Percentiles rank a stretch among this genome's conserved stretches.
phyloP scores from a whole-genome alignment of 2,888 invertebrate genomes.

The Stenoptilia bipunctidactyla region DNA sequence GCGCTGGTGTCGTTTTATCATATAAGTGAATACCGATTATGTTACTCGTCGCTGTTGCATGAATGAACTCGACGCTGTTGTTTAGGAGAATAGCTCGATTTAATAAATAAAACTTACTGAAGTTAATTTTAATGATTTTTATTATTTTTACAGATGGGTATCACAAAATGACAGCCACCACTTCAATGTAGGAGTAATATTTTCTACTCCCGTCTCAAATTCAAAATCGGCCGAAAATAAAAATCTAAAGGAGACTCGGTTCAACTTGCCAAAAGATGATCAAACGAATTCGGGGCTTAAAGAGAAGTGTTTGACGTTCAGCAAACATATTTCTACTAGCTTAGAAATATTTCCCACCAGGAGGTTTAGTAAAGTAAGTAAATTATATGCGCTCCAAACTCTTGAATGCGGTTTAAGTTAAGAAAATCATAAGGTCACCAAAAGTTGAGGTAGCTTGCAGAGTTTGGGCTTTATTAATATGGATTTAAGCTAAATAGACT shows the following conservation, averaged over 20 bases:
- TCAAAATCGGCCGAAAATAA: constrained; percentile 44
- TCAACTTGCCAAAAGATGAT: constrained; percentile 70
- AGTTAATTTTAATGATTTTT: background rate
- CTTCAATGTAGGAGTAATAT: constrained; percentile 77
- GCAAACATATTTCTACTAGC: constrained; percentile 60
- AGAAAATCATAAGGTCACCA: no score
- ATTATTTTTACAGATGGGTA: constrained; percentile 53
- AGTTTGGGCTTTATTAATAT: no score
- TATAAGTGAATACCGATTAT: no score
- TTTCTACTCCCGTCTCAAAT: constrained; percentile 80
- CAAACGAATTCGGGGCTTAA: constrained; percentile 44
- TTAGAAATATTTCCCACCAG: constrained; percentile 66
- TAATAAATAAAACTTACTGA: background rate
- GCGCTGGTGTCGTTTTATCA: no score
- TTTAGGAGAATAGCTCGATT: no score
- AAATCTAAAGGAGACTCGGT: constrained; percentile 73
- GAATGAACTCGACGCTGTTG: no score
- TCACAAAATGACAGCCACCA: constrained; percentile 74
- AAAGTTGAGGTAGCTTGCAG: no score
- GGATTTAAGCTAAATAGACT: no score
- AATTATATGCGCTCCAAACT: no score
- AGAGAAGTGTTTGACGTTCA: constrained; percentile 46
- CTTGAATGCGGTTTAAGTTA: no score
- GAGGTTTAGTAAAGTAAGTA: constrained; percentile 48
- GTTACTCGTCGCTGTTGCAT: no score